Percentiles rank a stretch among this genome's conserved stretches.
These are phyloP conservation scores for Leptinotarsa texana DNA, from an alignment of 1,140 invertebrate genomes.

Conservation along the genomic window DNA sequence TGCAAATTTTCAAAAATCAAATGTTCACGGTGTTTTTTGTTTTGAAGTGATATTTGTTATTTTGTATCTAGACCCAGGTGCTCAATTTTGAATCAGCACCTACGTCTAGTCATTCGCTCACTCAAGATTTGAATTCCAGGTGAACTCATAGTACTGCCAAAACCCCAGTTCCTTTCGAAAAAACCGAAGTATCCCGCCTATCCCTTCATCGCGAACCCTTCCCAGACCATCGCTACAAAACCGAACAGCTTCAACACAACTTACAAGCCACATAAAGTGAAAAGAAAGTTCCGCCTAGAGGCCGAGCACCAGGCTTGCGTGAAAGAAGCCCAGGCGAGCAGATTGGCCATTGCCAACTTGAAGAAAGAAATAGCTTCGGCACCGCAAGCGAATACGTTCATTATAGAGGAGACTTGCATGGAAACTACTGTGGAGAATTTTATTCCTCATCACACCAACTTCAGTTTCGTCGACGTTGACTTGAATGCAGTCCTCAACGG, in stretches of 20 bases:
- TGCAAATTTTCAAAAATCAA: too few relatives aligned
- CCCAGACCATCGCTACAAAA: not conserved
- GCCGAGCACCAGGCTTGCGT: conserved; percentile 51
- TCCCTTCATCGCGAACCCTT: conserved; percentile 24
- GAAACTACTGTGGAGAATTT: conserved; percentile 53
- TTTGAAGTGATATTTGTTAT: too few relatives aligned
- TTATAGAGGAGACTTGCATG: conserved; percentile 49
- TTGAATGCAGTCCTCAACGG: conserved; percentile 16
- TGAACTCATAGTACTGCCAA: conserved; percentile 34
- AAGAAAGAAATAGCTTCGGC: conserved; percentile 48
- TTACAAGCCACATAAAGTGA: conserved; percentile 6
- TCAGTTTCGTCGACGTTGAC: conserved; percentile 25
- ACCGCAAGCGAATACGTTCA: conserved; percentile 46
- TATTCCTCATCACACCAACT: conserved; percentile 43
- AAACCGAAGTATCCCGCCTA: conserved; percentile 39
- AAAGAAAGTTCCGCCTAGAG: conserved; percentile 33
- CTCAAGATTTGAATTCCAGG: conserved; percentile 19
- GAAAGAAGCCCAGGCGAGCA: conserved; percentile 50
- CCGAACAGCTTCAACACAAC: not conserved
- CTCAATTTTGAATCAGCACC: not conserved
- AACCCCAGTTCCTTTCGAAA: conserved; percentile 38
- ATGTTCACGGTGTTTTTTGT: too few relatives aligned
- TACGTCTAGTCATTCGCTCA: not conserved
- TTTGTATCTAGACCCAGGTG: too few relatives aligned
- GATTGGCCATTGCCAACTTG: conserved; percentile 48